phyloP scores from a whole-genome alignment of 2,113 vertebrate genomes.

The Epinephelus fuscoguttatus region DNA sequence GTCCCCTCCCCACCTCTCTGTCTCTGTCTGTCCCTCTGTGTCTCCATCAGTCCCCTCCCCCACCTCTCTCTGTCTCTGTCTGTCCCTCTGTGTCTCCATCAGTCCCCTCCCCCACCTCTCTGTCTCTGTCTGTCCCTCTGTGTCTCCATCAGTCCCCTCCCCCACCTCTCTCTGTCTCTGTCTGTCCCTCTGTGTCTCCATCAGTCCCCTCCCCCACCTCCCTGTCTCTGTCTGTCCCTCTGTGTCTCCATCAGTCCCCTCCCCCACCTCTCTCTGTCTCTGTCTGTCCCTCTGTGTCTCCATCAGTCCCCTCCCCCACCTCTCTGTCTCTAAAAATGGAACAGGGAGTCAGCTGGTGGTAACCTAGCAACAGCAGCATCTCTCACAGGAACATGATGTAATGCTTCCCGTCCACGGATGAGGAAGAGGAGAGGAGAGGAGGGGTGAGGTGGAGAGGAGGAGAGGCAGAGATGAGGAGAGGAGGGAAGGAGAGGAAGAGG shows the following conservation, averaged over 20 bases:
- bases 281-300: too few relatives aligned
- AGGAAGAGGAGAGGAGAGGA: neutral
- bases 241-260: too few relatives aligned
- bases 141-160: too few relatives aligned
- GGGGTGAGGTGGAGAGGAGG: too few relatives aligned
- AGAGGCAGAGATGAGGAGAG: neutral
- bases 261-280: too few relatives aligned
- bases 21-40: neutral
- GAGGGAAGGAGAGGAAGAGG: too few relatives aligned
- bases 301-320: too few relatives aligned
- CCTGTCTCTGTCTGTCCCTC: too few relatives aligned
- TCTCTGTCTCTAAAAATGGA: constrained; percentile 74
- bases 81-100: neutral
- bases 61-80: neutral
- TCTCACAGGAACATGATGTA: constrained; percentile 71
- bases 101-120: too few relatives aligned
- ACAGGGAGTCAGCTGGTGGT: constrained; percentile 68
- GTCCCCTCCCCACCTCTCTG: neutral
- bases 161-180: too few relatives aligned
- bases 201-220: too few relatives aligned
- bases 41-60: neutral
- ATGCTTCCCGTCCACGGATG: constrained; percentile 58
- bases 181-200: too few relatives aligned
- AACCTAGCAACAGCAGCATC: constrained; percentile 83
- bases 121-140: neutral